Conservation (phyloP, 2,113 vertebrate species). For the Gymnocephalus cernua region DNA sequence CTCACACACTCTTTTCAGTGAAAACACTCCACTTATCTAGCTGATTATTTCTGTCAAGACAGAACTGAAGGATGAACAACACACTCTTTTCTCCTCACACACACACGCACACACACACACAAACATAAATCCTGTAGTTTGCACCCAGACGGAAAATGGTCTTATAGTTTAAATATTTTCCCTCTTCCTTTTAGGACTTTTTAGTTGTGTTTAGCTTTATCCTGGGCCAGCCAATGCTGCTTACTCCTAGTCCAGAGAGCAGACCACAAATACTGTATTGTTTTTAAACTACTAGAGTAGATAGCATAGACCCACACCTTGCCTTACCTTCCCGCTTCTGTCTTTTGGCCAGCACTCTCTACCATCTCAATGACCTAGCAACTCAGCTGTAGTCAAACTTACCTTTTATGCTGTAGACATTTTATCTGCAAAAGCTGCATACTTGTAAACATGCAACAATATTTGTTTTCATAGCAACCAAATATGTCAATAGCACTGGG, state of each 20-base stretch:
- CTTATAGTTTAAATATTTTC: constrained; percentile 36
- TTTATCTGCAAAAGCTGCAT: constrained; percentile 59
- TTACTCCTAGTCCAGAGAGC: constrained; percentile 57
- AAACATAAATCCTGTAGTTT: constrained; percentile 62
- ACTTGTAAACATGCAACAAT: constrained; percentile 29
- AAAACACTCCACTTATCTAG: constrained; percentile 64
- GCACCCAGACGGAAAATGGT: constrained; percentile 69
- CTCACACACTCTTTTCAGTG: constrained; percentile 37
- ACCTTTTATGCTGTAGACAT: constrained; percentile 63
- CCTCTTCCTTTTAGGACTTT: constrained; percentile 27
- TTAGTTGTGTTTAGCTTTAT: constrained; percentile 61
- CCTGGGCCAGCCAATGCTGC: constrained; percentile 63
- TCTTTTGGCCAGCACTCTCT: constrained; percentile 35
- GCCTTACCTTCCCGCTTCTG: constrained; percentile 74
- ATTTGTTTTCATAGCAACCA: constrained; percentile 60
- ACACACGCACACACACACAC: constrained; percentile 21
- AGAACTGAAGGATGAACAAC: constrained; percentile 46
- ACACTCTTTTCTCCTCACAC: constrained; percentile 26
- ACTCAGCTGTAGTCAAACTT: constrained; percentile 51
- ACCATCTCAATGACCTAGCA: constrained; percentile 29
- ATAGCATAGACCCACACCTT: constrained; percentile 74
- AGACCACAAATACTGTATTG: constrained; percentile 62
- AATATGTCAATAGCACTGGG: constrained; percentile 71
- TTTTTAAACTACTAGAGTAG: constrained; percentile 72
- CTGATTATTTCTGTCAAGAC: constrained; percentile 30